Base-by-base conservation (phyloP, 2,888 invertebrate genomes). In the Hypsopygia costalis region DNA sequence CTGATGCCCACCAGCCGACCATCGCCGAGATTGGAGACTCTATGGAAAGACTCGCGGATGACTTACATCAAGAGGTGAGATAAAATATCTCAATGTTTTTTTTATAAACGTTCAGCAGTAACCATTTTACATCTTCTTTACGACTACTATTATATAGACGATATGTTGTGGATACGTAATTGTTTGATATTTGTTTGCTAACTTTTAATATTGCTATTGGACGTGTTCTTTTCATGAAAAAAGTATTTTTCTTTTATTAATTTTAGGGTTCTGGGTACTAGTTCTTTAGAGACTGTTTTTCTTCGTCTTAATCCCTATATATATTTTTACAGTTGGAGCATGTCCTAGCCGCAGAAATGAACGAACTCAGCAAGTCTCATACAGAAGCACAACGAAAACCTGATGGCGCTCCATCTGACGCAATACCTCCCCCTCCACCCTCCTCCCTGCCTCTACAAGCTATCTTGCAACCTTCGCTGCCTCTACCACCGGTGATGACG, bases 21-120 rank as follows among this genome's bases (percentile, higher is more conserved):
- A 93, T 96, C 40, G 94, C 95, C 8, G 95, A 96, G 79, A 95
- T 96, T 30, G 95, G 94, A 0, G 94, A 94, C 62, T 93, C 94
- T 59, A 95, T 96, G 95, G 93, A 94, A 67, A 92, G 94, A 54
- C 89, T 96, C 2, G 95, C 95, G 1, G 94, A 94, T 63, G 95
- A 96, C 72, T 77, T 96, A 41, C 94, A 96, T 69, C 93, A 94
- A 11, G 96, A 96, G 90, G 93, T 93, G 55, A 6, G 43, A 34
- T 9, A 9, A n/a, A n/a, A n/a, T n/a, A n/a, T n/a, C n/a, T n/a
- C n/a, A n/a, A n/a, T n/a, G n/a, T n/a, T n/a, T n/a, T n/a, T n/a
- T n/a, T n/a, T n/a, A n/a, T n/a, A n/a, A n/a, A n/a, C n/a, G n/a
- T n/a, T n/a, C n/a, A n/a, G n/a, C n/a, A n/a, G n/a, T n/a, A n/a